A percentile compares a stretch with the other conserved stretches of the same genome.
Conservation (phyloP, 2,113 vertebrate species). For the Spilogale gracilis region DNA sequence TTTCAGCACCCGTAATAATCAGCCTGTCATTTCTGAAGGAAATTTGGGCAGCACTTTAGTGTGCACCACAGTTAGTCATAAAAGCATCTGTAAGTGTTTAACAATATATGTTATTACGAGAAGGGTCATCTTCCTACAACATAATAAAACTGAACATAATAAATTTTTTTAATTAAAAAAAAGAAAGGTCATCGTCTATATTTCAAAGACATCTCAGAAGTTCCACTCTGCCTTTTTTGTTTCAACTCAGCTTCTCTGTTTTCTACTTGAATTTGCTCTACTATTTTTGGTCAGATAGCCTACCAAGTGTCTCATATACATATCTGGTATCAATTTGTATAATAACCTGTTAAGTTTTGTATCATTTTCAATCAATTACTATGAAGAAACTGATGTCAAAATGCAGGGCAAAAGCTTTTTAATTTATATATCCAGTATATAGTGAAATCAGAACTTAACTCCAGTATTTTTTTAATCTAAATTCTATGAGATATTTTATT, state of each 20-base stretch:
- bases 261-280: constrained; percentile 5
- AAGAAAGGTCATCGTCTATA: not conserved
- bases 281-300: not conserved
- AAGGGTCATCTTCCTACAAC: not conserved
- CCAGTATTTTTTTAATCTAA: not conserved
- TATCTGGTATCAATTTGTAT: not conserved
- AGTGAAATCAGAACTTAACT: not conserved
- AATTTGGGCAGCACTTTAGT: not conserved
- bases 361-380: not conserved
- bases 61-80: not conserved
- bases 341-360: not conserved
- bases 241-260: not conserved
- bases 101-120: not conserved
- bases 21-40: not conserved
- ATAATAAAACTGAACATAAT: no score
- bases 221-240: not conserved
- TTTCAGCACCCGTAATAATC: not conserved
- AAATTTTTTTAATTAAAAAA: no score
- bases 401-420: not conserved
- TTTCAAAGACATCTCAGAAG: not conserved
- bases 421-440: not conserved
- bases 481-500: not conserved
- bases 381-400: not conserved
- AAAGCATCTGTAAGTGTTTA: not conserved
- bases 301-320: not conserved